Evolutionary conservation across 1,140 invertebrate species (phyloP), one percentile per base, ranked within the genome.

Genomic region (Harlomillsia oculata): DNA sequence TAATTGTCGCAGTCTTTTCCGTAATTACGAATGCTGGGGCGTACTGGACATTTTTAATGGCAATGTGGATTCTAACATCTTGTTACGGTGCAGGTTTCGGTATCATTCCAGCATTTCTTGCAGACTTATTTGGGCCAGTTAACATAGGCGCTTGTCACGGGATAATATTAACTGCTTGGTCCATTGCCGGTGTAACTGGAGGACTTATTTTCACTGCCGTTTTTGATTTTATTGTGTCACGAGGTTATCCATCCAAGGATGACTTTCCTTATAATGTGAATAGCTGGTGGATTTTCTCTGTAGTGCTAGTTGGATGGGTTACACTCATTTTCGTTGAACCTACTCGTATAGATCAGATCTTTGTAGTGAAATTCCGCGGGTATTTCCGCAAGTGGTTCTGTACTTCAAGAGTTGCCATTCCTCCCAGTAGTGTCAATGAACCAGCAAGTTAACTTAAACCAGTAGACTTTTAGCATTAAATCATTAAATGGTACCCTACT

Each of bases 1-100:
- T 61, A 5, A 60, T 64, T 43, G 41, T 64, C 0, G 53, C 50
- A 1, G 16, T n/a, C 13, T 64, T 64, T 40, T 58, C 55, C 1
- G 13, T 48, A 13, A 61, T 61, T 20, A 64, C 62, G 3, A 54
- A 43, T 16, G 28, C 40, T 5, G 18, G 29, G 29, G 34, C 40
- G 5, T 64, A 64, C 32, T 59, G 55, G 55, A 37, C 59, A 1
- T 64, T 64, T 41, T 20, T 64, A 5, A 13, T 53, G 3, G 18
- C 21, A 3, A 61, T 64, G 55, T 61, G 56, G 59, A 44, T 58
- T 3, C 14, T 64, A 5, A 44, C 62, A 23, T 28, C 40, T 5
- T 61, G 58, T 34, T 64, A 64, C 29, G 62, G 62, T 13, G 56
- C 50, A 3, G 58, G 58, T n/a, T 64, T 61, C 29, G 62, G 59